Evolutionary conservation across 2,888 invertebrate genomes (phyloP).

Genomic region (Scaeva pyrastri): DNA sequence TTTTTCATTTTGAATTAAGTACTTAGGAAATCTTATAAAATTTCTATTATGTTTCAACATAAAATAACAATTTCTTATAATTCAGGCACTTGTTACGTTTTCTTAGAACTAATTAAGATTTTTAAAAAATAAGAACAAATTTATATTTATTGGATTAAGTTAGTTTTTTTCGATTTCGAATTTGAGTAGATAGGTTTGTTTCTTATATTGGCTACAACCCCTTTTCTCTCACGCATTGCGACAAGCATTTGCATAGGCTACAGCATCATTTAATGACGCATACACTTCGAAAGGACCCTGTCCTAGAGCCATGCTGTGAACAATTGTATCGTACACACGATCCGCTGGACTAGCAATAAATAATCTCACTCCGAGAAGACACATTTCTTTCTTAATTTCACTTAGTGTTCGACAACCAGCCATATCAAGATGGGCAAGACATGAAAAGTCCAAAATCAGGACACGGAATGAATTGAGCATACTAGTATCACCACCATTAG

Average conservation of each 20-base stretch:
- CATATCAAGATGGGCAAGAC: slow-evolving; percentile 87
- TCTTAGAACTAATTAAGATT: slow-evolving; percentile 48
- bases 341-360: slow-evolving; percentile 86
- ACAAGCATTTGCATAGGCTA: slow-evolving; percentile 84
- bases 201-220: background rate
- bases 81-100: slow-evolving; percentile 69
- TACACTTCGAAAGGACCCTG: slow-evolving; percentile 85
- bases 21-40: slow-evolving; percentile 46
- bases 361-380: slow-evolving; percentile 85
- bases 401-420: slow-evolving; percentile 86
- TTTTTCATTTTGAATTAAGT: slow-evolving; percentile 55
- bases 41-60: slow-evolving; percentile 5
- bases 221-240: slow-evolving; percentile 77
- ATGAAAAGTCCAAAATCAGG: slow-evolving; percentile 87
- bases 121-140: background rate
- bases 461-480: slow-evolving; percentile 78
- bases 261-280: slow-evolving; percentile 88
- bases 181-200: slow-evolving; percentile 14
- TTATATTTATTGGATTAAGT: slow-evolving; percentile 7
- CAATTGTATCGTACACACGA: slow-evolving; percentile 82
- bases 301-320: slow-evolving; percentile 82
- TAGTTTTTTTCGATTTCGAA: slow-evolving; percentile 37
- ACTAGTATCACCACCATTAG: slow-evolving; percentile 64
- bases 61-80: slow-evolving; percentile 26
- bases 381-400: slow-evolving; percentile 85